These are phyloP conservation scores for Colossoma macropomum DNA, from an alignment of 2,113 vertebrate genomes.

Conservation along the genomic window DNA sequence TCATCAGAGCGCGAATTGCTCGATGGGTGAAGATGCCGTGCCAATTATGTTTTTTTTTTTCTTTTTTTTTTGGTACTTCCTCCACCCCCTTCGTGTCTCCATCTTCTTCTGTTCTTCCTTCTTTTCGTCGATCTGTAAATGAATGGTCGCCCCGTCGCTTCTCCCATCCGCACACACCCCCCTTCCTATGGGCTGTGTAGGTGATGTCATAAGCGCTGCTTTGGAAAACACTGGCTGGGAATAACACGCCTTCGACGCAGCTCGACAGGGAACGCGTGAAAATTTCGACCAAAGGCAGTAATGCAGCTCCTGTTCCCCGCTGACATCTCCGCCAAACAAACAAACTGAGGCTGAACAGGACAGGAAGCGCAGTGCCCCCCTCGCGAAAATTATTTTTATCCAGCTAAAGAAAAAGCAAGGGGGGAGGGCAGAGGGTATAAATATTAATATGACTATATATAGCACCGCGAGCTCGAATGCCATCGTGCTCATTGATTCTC, in stretches of 20 bases:
- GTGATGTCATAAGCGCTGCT: constrained; percentile 49
- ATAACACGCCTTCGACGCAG: constrained; percentile 42
- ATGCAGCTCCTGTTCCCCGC: neutral
- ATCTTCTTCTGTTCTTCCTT: neutral
- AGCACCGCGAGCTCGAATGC: constrained; percentile 67
- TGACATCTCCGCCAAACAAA: neutral
- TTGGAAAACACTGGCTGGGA: constrained; percentile 43
- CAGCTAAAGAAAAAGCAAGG: neutral
- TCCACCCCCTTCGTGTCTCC: neutral
- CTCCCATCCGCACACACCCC: constrained; percentile 44
- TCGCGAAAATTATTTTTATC: constrained; percentile 60
- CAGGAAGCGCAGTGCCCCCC: constrained; percentile 4
- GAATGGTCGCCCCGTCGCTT: constrained; percentile 17
- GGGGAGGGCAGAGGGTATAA: constrained; percentile 58
- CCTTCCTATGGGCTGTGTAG: constrained; percentile 41
- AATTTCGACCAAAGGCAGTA: constrained; percentile 25
- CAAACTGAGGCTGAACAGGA: neutral
- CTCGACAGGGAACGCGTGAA: neutral
- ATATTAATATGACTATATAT: constrained; percentile 79
- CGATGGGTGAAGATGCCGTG: constrained; percentile 68
- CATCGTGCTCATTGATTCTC: constrained; percentile 49
- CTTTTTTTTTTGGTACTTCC: neutral
- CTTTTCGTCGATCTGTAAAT: constrained; percentile 21
- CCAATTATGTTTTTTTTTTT: constrained; percentile 28
- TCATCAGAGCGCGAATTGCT: constrained; percentile 68